Evolutionary conservation across 2,797 vertebrate genomes (phyloP).

Genomic region (Hozukius guyotensis): DNA sequence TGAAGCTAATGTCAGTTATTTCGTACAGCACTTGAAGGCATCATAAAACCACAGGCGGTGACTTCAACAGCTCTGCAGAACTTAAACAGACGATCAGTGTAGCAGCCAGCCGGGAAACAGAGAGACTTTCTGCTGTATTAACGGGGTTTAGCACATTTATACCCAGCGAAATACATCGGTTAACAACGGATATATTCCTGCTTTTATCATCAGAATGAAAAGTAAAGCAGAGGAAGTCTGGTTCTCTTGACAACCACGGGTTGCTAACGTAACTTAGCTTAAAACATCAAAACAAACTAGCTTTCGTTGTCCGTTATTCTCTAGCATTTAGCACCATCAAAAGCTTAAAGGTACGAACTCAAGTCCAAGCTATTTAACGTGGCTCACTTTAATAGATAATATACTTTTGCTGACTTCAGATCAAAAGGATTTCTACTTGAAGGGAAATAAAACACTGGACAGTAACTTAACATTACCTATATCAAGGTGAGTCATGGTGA

Average conservation of each 20-base stretch:
- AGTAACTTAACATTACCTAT: not conserved
- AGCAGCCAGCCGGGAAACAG: not conserved
- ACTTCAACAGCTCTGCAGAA: constrained; percentile 42
- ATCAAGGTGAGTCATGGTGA: constrained; percentile 54
- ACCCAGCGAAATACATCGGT: not conserved
- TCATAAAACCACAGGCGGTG: constrained; percentile 47
- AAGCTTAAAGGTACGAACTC: not conserved
- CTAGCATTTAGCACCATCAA: not conserved
- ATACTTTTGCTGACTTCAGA: not conserved
- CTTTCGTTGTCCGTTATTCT: not conserved
- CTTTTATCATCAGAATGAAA: constrained; percentile 36
- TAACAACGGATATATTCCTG: not conserved
- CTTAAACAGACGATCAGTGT: not conserved
- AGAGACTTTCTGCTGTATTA: not conserved
- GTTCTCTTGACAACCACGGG: constrained; percentile 7
- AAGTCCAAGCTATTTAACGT: not conserved
- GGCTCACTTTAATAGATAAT: not conserved
- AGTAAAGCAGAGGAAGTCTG: not conserved
- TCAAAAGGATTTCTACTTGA: not conserved
- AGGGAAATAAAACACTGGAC: constrained; percentile 19
- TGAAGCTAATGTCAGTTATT: rapidly evolving
- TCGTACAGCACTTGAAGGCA: constrained; percentile 40
- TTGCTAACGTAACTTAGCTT: not conserved
- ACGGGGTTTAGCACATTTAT: not conserved
- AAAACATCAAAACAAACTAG: not conserved